Evolutionary conservation across 2,113 vertebrate genomes (phyloP).

Genomic region (Capreolus pygargus): DNA sequence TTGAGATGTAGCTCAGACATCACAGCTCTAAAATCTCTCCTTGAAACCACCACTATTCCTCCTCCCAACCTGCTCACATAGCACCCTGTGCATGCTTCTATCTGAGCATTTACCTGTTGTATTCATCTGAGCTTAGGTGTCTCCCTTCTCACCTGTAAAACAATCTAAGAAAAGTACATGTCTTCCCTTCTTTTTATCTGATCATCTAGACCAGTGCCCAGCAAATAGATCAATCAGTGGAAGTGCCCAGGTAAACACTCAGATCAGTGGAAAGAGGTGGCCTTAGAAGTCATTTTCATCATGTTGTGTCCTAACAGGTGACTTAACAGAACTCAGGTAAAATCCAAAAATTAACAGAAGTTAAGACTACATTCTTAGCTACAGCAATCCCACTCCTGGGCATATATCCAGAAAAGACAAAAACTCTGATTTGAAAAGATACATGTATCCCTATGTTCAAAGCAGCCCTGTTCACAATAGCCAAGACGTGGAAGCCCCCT

Average conservation of each 20-base stretch:
- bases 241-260: too few relatives aligned
- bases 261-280: not conserved
- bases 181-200: not conserved
- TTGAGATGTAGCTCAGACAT: not conserved
- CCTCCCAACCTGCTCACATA: not conserved
- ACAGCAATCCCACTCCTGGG: not conserved
- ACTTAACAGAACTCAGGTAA: not conserved
- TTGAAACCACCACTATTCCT: not conserved
- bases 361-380: not conserved
- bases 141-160: not conserved
- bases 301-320: not conserved
- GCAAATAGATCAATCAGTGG: not conserved
- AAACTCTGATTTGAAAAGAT: not conserved
- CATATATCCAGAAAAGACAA: not conserved
- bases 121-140: not conserved
- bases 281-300: not conserved
- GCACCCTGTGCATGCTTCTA: not conserved
- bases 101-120: not conserved
- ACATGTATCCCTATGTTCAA: not conserved
- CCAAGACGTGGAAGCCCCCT: not conserved
- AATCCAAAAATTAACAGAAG: not conserved
- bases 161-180: not conserved
- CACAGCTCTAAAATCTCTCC: not conserved
- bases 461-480: not conserved
- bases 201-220: not conserved